These are phyloP conservation scores for Typhlomys cinereus DNA, from an alignment of 2,113 vertebrate genomes.

Conservation along the genomic window DNA sequence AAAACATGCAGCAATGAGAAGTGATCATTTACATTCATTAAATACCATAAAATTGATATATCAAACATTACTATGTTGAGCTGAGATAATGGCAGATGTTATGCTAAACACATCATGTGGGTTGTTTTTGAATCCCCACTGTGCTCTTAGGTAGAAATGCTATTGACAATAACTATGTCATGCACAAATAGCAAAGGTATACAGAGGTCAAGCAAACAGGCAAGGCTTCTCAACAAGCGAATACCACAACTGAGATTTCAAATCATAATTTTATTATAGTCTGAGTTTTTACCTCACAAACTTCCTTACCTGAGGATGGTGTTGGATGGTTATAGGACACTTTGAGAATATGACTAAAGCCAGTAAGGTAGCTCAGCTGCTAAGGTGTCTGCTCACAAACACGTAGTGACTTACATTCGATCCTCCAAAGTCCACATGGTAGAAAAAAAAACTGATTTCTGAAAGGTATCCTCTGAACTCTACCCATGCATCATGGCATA, in stretches of 20 bases:
- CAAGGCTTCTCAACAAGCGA: not conserved
- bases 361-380: no score
- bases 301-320: not conserved
- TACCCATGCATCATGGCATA: no score
- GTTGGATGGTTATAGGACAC: not conserved
- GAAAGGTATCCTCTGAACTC: no score
- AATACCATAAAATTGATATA: not conserved
- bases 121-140: not conserved
- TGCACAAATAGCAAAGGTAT: not conserved
- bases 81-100: not conserved
- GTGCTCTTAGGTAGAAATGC: not conserved
- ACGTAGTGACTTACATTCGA: no score
- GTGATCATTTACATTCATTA: slow-evolving; percentile 7
- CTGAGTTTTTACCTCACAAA: not conserved
- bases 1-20: not conserved
- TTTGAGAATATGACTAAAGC: no score
- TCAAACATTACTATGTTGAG: not conserved
- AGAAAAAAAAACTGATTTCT: no score
- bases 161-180: not conserved
- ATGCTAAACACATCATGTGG: not conserved
- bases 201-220: not conserved
- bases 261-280: not conserved
- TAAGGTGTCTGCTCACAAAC: no score
- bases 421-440: no score
- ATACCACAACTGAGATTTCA: not conserved